A percentile compares a stretch with the other conserved stretches of the same genome.
Conservation (phyloP, 2,113 vertebrate genomes). For the Oreotrochilus melanogaster region DNA sequence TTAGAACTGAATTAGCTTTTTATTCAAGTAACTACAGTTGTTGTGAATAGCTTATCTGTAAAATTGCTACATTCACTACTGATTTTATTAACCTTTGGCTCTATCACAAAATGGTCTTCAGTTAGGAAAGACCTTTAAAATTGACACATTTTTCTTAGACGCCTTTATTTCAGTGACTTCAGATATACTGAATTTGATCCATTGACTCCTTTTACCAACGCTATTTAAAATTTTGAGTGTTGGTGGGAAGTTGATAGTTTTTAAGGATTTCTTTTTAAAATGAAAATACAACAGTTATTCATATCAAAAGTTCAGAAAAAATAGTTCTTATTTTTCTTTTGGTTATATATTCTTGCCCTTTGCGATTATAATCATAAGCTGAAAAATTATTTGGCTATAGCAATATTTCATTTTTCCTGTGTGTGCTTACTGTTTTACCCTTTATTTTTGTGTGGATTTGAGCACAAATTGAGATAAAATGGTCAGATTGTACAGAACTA, state of each 20-base stretch:
- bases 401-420: conserved; percentile 25
- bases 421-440: not conserved
- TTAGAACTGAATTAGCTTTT: conserved; percentile 94
- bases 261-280: conserved; percentile 63
- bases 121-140: conserved; percentile 87
- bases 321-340: conserved; percentile 23
- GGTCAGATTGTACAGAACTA: not conserved
- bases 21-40: conserved; percentile 94
- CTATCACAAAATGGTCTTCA: conserved; percentile 87
- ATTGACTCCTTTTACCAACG: conserved; percentile 79
- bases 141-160: conserved; percentile 84
- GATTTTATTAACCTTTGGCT: conserved; percentile 98
- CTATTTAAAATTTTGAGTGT: conserved; percentile 79
- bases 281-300: conserved; percentile 18
- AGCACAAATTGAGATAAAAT: conserved; percentile 19
- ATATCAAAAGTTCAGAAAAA: conserved; percentile 62
- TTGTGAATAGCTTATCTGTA: conserved; percentile 98
- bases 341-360: not conserved
- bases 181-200: conserved; percentile 82
- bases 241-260: conserved; percentile 66
- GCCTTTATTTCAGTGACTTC: conserved; percentile 82
- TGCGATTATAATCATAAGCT: conserved; percentile 18
- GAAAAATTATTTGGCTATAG: conserved; percentile 3
- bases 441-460: not conserved
- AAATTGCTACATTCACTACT: conserved; percentile 95